Percentiles rank a stretch among this genome's conserved stretches.
phyloP scores from a whole-genome alignment of 2,888 invertebrate genomes.

The Euplagia quadripunctaria region DNA sequence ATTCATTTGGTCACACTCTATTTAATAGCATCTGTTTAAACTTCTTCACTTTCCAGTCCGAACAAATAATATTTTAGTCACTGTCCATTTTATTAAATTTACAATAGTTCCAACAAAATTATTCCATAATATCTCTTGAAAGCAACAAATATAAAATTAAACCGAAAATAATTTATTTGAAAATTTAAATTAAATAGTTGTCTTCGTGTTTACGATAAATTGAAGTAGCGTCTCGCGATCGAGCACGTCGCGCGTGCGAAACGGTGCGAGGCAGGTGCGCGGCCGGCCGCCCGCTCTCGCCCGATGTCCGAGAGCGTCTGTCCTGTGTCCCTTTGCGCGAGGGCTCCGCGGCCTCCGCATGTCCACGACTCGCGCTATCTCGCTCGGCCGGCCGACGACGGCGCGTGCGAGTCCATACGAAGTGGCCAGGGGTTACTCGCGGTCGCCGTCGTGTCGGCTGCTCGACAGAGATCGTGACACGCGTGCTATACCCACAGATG shows the following conservation, averaged over 20 bases:
- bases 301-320: constrained; percentile 88
- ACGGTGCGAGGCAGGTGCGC: constrained; percentile 81
- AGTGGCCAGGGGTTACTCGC: constrained; percentile 88
- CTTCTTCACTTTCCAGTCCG: constrained; percentile 76
- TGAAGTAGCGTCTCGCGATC: constrained; percentile 73
- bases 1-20: constrained; percentile 69
- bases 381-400: constrained; percentile 83
- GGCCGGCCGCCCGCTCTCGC: constrained; percentile 87
- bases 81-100: constrained; percentile 58
- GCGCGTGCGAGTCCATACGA: constrained; percentile 86
- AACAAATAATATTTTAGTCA: constrained; percentile 65
- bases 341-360: constrained; percentile 84
- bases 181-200: constrained; percentile 56
- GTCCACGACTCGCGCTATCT: constrained; percentile 83
- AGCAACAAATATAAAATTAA: constrained; percentile 39
- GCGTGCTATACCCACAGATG: constrained; percentile 59
- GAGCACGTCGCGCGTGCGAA: constrained; percentile 79
- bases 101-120: constrained; percentile 53
- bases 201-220: constrained; percentile 76
- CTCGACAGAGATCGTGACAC: constrained; percentile 76
- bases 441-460: constrained; percentile 84
- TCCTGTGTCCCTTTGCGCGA: constrained; percentile 87
- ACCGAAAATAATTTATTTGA: constrained; percentile 50
- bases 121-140: constrained; percentile 33
- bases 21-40: constrained; percentile 67